Percentiles rank a stretch among this genome's conserved stretches.
These are phyloP conservation scores for Drosophila saltans DNA, from an alignment of 1,140 invertebrate species.

Conservation along the genomic window DNA sequence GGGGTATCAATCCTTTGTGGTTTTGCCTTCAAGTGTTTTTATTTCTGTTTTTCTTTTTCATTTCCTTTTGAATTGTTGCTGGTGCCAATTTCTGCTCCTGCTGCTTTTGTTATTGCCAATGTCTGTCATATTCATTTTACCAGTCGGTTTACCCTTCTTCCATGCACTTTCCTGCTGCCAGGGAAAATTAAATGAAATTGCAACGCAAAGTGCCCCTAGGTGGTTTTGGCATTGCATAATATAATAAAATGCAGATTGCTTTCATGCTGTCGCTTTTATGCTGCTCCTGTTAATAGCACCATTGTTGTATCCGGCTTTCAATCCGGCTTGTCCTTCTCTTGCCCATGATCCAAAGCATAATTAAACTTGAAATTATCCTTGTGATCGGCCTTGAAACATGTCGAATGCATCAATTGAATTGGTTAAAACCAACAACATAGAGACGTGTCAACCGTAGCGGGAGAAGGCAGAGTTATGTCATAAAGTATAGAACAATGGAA, in stretches of 20 bases:
- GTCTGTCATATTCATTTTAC: background rate
- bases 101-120: background rate
- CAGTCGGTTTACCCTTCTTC: background rate
- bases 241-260: conserved; percentile 47
- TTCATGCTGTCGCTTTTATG: conserved; percentile 25
- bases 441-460: too few relatives aligned
- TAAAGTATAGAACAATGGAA: too few relatives aligned
- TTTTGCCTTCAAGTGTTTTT: too few relatives aligned
- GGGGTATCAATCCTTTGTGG: too few relatives aligned
- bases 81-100: background rate
- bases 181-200: conserved; percentile 11
- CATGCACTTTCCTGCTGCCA: background rate
- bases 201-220: conserved; percentile 6
- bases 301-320: conserved; percentile 24
- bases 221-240: conserved; percentile 28
- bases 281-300: conserved; percentile 38
- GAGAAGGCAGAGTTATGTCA: background rate
- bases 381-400: conserved; percentile 36
- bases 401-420: background rate
- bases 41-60: background rate
- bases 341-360: background rate
- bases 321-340: background rate
- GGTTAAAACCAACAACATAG: background rate
- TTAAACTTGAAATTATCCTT: conserved; percentile 31
- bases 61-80: background rate